Evolutionary conservation across 2,888 invertebrate species (phyloP).

Genomic region (Cistogaster globosa): DNA sequence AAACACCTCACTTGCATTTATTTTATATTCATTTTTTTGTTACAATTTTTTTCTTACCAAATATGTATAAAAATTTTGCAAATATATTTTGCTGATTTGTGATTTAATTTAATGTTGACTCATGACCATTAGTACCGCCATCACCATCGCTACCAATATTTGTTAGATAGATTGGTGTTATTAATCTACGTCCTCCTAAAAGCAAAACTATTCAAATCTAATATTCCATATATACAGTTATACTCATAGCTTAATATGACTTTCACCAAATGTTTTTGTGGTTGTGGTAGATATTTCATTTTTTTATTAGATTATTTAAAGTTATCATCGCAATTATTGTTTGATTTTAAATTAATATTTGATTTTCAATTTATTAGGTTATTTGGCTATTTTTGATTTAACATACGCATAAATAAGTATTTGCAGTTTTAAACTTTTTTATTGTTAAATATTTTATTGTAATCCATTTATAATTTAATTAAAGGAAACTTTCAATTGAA

Average conservation of each 20-base stretch:
- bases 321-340: slow-evolving; percentile 68
- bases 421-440: slow-evolving; percentile 27
- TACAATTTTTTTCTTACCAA: background rate
- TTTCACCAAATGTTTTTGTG: slow-evolving; percentile 57
- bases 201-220: slow-evolving; percentile 9
- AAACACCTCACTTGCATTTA: background rate
- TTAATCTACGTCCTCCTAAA: slow-evolving; percentile 33
- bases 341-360: slow-evolving; percentile 71
- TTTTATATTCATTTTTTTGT: background rate
- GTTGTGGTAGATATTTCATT: slow-evolving; percentile 57
- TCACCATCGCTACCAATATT: slow-evolving; percentile 26
- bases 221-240: background rate
- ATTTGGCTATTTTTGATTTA: slow-evolving; percentile 9
- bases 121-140: slow-evolving; percentile 43
- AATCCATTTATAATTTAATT: slow-evolving; percentile 53
- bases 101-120: slow-evolving; percentile 63
- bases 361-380: slow-evolving; percentile 67
- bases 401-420: slow-evolving; percentile 3
- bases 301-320: slow-evolving; percentile 43
- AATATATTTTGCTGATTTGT: slow-evolving; percentile 64
- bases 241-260: slow-evolving; percentile 7
- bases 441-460: slow-evolving; percentile 47
- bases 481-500: slow-evolving; percentile 28
- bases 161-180: slow-evolving; percentile 37
- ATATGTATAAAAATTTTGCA: slow-evolving; percentile 25